These are phyloP conservation scores for Mimas tiliae DNA, from an alignment of 2,888 invertebrate species.

Conservation along the genomic window DNA sequence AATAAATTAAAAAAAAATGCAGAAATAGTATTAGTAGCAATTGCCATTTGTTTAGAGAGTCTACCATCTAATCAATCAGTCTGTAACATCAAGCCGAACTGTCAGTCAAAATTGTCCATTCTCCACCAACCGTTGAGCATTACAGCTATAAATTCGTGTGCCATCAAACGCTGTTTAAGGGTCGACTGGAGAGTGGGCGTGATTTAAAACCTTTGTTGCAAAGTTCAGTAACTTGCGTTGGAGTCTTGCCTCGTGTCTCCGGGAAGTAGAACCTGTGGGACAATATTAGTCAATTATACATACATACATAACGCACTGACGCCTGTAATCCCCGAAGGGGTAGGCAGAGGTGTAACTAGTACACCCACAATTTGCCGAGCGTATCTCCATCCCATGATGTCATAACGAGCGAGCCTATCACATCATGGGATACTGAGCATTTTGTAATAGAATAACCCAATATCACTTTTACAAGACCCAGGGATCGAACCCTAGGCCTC, in stretches of 20 bases:
- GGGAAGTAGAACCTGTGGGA: constrained; percentile 87
- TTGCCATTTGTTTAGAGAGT: too few relatives aligned
- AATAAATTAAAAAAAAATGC: too few relatives aligned
- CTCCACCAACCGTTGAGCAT: constrained; percentile 12
- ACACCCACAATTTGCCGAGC: too few relatives aligned
- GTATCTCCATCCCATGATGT: too few relatives aligned
- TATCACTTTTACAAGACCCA: too few relatives aligned
- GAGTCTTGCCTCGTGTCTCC: constrained; percentile 89
- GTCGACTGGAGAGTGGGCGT: constrained; percentile 51
- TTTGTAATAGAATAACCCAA: too few relatives aligned
- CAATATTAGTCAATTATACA: not conserved
- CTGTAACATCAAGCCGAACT: not conserved
- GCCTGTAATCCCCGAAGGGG: too few relatives aligned
- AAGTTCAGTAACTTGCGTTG: constrained; percentile 86
- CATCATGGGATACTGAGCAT: too few relatives aligned
- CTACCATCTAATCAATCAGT: not conserved
- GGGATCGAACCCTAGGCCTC: too few relatives aligned
- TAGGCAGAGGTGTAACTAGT: too few relatives aligned
- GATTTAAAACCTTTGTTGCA: constrained; percentile 87
- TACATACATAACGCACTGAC: not conserved
- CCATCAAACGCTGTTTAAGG: constrained; percentile 34
- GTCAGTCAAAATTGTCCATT: not conserved
- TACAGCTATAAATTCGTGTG: constrained; percentile 8
- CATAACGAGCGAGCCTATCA: too few relatives aligned
- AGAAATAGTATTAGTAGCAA: too few relatives aligned